These are phyloP conservation scores for Andrena haemorrhoa DNA, from an alignment of 2,888 invertebrate species.

Conservation along the genomic window DNA sequence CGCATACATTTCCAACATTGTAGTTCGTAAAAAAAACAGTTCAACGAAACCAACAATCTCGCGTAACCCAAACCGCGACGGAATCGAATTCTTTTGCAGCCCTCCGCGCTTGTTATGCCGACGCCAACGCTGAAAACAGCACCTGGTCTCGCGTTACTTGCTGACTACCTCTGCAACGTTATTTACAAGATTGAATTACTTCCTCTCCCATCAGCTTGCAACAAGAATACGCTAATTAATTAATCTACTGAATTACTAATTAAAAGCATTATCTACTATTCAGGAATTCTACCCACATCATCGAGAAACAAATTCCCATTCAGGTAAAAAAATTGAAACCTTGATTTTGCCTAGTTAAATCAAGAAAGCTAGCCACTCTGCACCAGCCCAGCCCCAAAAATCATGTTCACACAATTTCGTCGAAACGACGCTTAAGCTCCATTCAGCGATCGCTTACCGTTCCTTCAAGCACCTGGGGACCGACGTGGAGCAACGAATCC, in stretches of 20 bases:
- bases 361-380: no score
- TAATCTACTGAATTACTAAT: background rate
- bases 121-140: background rate
- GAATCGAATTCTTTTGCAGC: slow-evolving; percentile 28
- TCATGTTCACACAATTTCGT: background rate
- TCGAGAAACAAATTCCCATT: no score
- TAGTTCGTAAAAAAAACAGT: slow-evolving; percentile 20
- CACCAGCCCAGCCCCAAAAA: background rate
- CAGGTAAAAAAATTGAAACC: no score
- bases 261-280: no score
- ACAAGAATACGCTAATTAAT: slow-evolving; percentile 28
- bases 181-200: slow-evolving; percentile 20
- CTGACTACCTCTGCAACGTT: slow-evolving; percentile 3
- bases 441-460: background rate
- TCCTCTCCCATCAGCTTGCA: no score
- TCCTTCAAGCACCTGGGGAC: background rate
- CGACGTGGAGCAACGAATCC: background rate
- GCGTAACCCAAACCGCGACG: slow-evolving; percentile 18
- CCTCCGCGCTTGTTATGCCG: background rate
- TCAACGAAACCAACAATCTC: slow-evolving; percentile 20
- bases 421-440: background rate
- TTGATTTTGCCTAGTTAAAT: no score
- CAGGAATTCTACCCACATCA: no score
- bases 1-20: background rate
- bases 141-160: slow-evolving; percentile 7